Evolutionary conservation across 2,113 vertebrate species (phyloP), one percentile per base, ranked within the genome.

Genomic region (Cathartes aura): DNA sequence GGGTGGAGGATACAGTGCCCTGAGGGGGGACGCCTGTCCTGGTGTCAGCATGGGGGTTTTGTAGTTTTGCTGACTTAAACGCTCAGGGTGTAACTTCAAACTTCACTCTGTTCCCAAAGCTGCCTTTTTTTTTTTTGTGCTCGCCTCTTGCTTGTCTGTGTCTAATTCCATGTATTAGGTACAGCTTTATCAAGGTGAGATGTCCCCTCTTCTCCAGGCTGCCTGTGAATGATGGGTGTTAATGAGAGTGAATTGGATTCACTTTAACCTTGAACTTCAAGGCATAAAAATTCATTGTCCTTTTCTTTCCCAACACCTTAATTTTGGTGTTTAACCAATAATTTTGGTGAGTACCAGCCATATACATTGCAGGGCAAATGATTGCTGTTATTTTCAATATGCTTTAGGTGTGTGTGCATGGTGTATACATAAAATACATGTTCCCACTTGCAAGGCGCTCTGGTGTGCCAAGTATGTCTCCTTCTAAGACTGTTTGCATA

Each of bases 1-100:
- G 29, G 15, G 27, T 6, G 30, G 23, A 43, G 40, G 45, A 22
- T 10, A 5, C 1, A 0, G 47, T 60, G 42, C 14, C 6, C 2
- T 5, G n/a, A 38, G 8, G 4, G 4, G 11, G 12, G 48, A 6
- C 5, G 11, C 12, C 23, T 11, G 1, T 36, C 15, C 32, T 12
- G 16, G 4, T 67, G 62, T 42, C 64, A 84, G 47, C 22, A 30
- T 5, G 0, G 6, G 34, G 12, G 17, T 14, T 14, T 79, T 7
- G 14, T 59, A 29, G 22, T 52, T 72, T 64, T 59, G 17, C 14
- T 58, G 45, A 23, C 50, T 73, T 78, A 53, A 48, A 40, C 5
- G 13, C 36, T 63, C 8, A 3, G 34, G 3, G 4, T 53, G n/a
- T 43, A 42, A 63, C 22, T 83, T 62, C 62, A 52, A 74, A 68